phyloP scores from a whole-genome alignment of 2,797 vertebrate species.

The Coilia nasus region DNA sequence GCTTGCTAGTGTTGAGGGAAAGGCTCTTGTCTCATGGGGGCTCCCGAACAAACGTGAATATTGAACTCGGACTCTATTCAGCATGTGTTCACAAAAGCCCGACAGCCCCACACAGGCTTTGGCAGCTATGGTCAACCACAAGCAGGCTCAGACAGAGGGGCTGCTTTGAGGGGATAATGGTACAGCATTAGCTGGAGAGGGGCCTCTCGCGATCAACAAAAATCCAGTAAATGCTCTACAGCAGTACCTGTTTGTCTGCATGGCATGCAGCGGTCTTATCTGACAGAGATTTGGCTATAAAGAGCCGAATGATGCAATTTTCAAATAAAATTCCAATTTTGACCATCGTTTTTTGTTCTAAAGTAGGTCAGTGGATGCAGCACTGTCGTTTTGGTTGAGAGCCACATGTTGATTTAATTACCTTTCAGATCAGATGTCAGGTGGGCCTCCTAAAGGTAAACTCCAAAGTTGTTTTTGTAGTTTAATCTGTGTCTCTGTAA shows the following conservation, averaged over 20 bases:
- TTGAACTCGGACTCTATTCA: constrained; percentile 47
- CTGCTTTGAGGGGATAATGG: constrained; percentile 55
- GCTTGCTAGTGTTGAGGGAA: not conserved
- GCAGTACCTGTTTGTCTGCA: constrained; percentile 53
- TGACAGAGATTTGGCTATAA: constrained; percentile 53
- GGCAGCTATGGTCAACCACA: constrained; percentile 54
- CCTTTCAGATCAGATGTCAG: constrained; percentile 29
- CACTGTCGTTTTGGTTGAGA: constrained; percentile 47
- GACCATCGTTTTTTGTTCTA: constrained; percentile 38
- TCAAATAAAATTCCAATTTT: constrained; percentile 21
- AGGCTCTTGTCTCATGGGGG: not conserved
- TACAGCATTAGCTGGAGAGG: constrained; percentile 52
- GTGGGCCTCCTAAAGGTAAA: not conserved
- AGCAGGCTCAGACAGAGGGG: constrained; percentile 54
- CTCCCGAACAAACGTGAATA: constrained; percentile 47
- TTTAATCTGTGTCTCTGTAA: not conserved
- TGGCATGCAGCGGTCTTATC: constrained; percentile 40
- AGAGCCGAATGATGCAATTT: constrained; percentile 43
- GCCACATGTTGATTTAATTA: constrained; percentile 57
- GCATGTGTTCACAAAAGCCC: constrained; percentile 54
- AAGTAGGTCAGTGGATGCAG: constrained; percentile 42
- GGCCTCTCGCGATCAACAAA: constrained; percentile 28
- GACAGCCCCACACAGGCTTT: constrained; percentile 52
- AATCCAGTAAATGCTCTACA: not conserved
- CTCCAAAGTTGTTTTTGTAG: not conserved